These are phyloP conservation scores for Polymixis lichenea DNA, from an alignment of 2,888 invertebrate species.

Conservation along the genomic window DNA sequence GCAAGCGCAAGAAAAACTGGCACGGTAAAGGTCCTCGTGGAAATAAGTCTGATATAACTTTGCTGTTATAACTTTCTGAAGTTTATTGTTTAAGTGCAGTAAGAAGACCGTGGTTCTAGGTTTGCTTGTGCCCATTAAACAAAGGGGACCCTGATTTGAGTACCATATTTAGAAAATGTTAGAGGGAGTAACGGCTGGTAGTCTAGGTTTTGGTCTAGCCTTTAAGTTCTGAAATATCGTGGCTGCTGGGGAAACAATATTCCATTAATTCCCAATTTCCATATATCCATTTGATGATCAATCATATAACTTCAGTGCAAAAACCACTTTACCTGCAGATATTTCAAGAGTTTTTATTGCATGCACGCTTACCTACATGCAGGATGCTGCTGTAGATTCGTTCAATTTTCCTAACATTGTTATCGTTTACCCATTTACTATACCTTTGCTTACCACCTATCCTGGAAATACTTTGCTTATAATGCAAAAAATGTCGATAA, in stretches of 20 bases:
- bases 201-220: background rate
- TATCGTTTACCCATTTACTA: background rate
- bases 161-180: background rate
- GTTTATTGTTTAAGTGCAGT: conserved; percentile 1
- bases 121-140: background rate
- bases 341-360: background rate
- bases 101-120: background rate
- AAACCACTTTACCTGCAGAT: background rate
- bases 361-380: too few species aligned
- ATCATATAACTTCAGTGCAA: background rate
- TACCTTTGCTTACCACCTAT: background rate
- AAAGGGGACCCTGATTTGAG: background rate
- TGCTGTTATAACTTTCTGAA: conserved; percentile 39
- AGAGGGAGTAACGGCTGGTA: background rate
- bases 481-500: background rate
- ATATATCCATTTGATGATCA: too few species aligned
- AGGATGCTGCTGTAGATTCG: background rate
- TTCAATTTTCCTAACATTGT: background rate
- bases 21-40: conserved; percentile 27
- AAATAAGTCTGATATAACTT: conserved; percentile 8
- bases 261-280: too few species aligned
- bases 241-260: background rate
- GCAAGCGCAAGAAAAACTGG: conserved; percentile 21
- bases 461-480: background rate
- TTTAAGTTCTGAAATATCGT: background rate